These are phyloP conservation scores for Brassicogethes aeneus DNA, from an alignment of 2,888 invertebrate genomes.

Conservation along the genomic window DNA sequence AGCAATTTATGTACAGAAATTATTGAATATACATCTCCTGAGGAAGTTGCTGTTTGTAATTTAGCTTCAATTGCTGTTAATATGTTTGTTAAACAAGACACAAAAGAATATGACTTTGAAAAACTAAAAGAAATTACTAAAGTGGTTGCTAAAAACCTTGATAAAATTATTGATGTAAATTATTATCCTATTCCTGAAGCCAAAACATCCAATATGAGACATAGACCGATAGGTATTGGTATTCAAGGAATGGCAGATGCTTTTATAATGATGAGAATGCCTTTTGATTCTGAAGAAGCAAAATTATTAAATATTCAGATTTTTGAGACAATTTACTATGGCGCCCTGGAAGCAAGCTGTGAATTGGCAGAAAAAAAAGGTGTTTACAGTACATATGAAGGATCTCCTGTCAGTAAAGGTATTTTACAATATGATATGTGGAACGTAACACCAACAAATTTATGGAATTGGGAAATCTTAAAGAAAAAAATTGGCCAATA, in stretches of 20 bases:
- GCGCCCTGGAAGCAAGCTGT: conserved; percentile 92
- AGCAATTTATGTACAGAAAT: conserved; percentile 98
- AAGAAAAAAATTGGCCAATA: conserved; percentile 78
- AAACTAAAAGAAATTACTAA: conserved; percentile 83
- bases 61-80: conserved; percentile 95
- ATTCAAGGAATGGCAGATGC: conserved; percentile 97
- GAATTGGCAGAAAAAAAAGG: conserved; percentile 82
- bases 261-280: conserved; percentile 85
- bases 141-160: conserved; percentile 81
- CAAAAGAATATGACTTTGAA: conserved; percentile 76
- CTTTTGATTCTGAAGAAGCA: conserved; percentile 87
- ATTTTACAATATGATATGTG: conserved; percentile 98
- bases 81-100: conserved; percentile 73
- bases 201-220: conserved; percentile 74
- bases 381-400: conserved; percentile 83
- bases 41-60: conserved; percentile 97
- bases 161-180: conserved; percentile 95
- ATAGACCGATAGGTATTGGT: conserved; percentile 85
- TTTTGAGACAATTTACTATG: conserved; percentile 96
- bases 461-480: conserved; percentile 83
- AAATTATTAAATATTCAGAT: conserved; percentile 84
- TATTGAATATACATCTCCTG: conserved; percentile 83
- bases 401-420: conserved; percentile 86
- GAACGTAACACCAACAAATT: conserved; percentile 74
- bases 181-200: conserved; percentile 93